These are phyloP conservation scores for Drosophila mayaguana DNA, from an alignment of 2,888 invertebrate species.

Conservation along the genomic window DNA sequence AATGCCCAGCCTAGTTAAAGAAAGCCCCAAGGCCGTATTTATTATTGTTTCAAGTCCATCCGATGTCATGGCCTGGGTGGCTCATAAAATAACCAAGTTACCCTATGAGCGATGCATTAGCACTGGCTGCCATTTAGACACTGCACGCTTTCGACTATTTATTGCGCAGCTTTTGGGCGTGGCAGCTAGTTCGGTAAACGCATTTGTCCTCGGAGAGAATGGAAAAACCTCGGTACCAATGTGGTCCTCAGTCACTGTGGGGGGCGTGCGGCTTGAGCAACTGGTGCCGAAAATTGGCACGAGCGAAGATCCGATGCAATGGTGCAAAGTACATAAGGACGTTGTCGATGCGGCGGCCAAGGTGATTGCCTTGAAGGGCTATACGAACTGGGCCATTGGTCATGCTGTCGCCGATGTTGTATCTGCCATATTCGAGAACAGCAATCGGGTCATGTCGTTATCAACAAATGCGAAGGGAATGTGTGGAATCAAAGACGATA, in stretches of 20 bases:
- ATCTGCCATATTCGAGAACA: slow-evolving; percentile 89
- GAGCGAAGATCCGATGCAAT: slow-evolving; percentile 89
- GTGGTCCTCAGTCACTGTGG: slow-evolving; percentile 95
- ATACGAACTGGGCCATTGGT: slow-evolving; percentile 95
- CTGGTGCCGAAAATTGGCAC: slow-evolving; percentile 90
- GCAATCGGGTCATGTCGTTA: slow-evolving; percentile 89
- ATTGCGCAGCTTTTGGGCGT: slow-evolving; percentile 91
- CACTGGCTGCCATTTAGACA: slow-evolving; percentile 95
- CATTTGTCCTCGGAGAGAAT: slow-evolving; percentile 96
- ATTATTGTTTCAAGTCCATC: slow-evolving; percentile 95
- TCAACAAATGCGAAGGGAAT: slow-evolving; percentile 88
- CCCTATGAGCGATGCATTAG: slow-evolving; percentile 93
- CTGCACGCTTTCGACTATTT: slow-evolving; percentile 93
- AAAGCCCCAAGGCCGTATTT: slow-evolving; percentile 92
- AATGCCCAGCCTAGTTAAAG: slow-evolving; percentile 87
- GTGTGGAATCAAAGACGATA: slow-evolving; percentile 90
- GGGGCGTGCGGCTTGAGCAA: slow-evolving; percentile 91
- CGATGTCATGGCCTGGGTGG: slow-evolving; percentile 93
- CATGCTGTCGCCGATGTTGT: slow-evolving; percentile 89
- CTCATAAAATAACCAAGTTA: slow-evolving; percentile 94
- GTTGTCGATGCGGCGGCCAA: slow-evolving; percentile 92
- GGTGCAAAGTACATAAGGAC: slow-evolving; percentile 89
- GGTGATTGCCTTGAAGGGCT: slow-evolving; percentile 92
- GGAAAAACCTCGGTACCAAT: slow-evolving; percentile 94
- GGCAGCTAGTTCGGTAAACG: slow-evolving; percentile 92